A percentile compares a stretch with the other conserved stretches of the same genome.
phyloP scores from a whole-genome alignment of 2,888 invertebrate species.

The Thecocarcelia acutangulata region DNA sequence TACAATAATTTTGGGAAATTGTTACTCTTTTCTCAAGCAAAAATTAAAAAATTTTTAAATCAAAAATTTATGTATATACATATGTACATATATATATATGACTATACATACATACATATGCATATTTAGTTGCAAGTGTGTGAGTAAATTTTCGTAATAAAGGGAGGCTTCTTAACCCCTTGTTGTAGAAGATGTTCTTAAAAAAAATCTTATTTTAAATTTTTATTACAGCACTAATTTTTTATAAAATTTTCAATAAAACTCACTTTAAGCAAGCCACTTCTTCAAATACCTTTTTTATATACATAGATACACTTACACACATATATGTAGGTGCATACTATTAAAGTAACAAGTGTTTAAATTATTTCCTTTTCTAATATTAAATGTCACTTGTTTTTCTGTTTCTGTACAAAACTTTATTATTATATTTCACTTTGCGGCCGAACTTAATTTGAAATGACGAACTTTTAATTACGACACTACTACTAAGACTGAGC shows the following conservation, averaged over 20 bases:
- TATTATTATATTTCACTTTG: slow-evolving; percentile 4
- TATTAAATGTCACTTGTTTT: slow-evolving; percentile 47
- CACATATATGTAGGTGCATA: background rate
- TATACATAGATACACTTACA: too few relatives aligned
- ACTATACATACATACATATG: too few relatives aligned
- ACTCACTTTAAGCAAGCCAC: background rate
- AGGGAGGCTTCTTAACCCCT: slow-evolving; percentile 46
- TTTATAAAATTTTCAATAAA: background rate
- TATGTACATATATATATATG: too few relatives aligned
- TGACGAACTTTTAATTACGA: slow-evolving; percentile 73
- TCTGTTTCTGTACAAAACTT: background rate
- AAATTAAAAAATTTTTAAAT: background rate
- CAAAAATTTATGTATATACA: background rate
- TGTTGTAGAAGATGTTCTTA: slow-evolving; percentile 10
- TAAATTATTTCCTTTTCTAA: slow-evolving; percentile 11
- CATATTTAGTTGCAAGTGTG: too few relatives aligned
- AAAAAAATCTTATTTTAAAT: background rate
- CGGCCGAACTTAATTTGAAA: slow-evolving; percentile 1
- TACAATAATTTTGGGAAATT: slow-evolving; percentile 25
- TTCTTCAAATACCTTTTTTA: background rate
- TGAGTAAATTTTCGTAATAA: slow-evolving; percentile 24
- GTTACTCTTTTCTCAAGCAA: background rate
- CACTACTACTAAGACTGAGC: slow-evolving; percentile 77
- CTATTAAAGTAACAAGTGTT: background rate
- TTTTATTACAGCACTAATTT: slow-evolving; percentile 14